These are phyloP conservation scores for Idaea aversata DNA, from an alignment of 2,888 invertebrate species.

Conservation along the genomic window DNA sequence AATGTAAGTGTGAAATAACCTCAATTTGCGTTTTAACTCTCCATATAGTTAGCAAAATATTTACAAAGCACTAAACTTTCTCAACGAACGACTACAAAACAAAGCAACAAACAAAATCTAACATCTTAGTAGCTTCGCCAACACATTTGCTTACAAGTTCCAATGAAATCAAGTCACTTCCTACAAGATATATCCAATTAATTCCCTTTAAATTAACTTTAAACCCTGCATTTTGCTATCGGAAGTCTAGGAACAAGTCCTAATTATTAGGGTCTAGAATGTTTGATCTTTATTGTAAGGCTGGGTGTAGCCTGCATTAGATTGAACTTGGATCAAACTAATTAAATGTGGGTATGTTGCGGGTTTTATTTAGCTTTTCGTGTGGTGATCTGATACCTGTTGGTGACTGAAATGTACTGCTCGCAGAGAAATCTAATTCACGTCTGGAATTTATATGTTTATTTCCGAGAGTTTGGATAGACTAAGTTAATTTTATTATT, in stretches of 20 bases:
- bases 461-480: no score
- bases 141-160: background rate
- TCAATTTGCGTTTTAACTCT: background rate
- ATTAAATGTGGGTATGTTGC: slow-evolving; percentile 55
- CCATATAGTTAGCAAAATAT: background rate
- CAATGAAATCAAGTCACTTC: slow-evolving; percentile 35
- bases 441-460: no score
- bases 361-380: slow-evolving; percentile 72
- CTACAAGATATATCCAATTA: slow-evolving; percentile 65
- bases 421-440: slow-evolving; percentile 3
- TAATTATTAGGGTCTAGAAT: slow-evolving; percentile 70
- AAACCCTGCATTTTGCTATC: slow-evolving; percentile 59
- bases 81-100: slow-evolving; percentile 4
- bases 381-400: slow-evolving; percentile 70
- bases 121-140: slow-evolving; percentile 11
- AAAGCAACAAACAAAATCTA: slow-evolving; percentile 17
- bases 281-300: slow-evolving; percentile 74
- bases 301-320: slow-evolving; percentile 44
- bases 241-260: slow-evolving; percentile 56
- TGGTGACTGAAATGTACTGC: slow-evolving; percentile 15
- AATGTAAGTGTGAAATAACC: background rate
- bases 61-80: background rate
- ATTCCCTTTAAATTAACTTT: slow-evolving; percentile 65
- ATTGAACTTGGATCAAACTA: slow-evolving; percentile 72
- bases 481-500: no score